Base-by-base conservation (phyloP, 2,797 vertebrate species). In the Vespertilio murinus region DNA sequence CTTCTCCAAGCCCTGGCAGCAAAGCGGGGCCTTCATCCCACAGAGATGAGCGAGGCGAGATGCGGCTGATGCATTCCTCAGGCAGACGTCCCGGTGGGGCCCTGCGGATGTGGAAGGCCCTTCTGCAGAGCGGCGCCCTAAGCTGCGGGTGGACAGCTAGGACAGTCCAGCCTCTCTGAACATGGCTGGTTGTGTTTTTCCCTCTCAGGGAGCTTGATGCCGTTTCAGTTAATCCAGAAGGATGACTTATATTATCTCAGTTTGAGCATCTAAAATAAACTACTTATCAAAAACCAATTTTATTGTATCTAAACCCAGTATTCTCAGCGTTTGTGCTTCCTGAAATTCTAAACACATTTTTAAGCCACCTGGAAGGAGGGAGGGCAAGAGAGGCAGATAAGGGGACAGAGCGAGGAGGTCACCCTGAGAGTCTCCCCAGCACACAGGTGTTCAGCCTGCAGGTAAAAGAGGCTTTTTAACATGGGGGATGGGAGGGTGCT, bases 281-380 rank as follows among this genome's bases (percentile, higher is more conserved):
- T 45, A 56, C 1, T 71, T 80, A 47, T 22, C 38, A 59, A 45
- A 70, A 65, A 40, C 3, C 33, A 35, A 28, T 75, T 84, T 75
- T 30, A 16, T 13, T 67, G 10, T 35, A 70, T 69, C 33, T 25
- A 65, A 73, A 70, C 23, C 30, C 30, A 45, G 3, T 59, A 38
- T 71, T 45, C 75, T 75, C 71, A 88, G 67, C 30, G 10, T 91
- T 49, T 81, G 61, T 65, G n/a, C 28, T 80, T 28, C 38, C 85
- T 81, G 23, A 78, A 89, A 93, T 91, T 81, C 47, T 79, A 49
- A 83, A 64, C 49, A 47, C 2, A 18, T 70, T 70, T 85, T 61
- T 42, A 90, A 88, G 70, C 38, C 23, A 83, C 33, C 38, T 65
- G 61, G 54, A 47, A 65, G 56, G 12, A 73, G 7, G 56, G 12